Evolutionary conservation across 1,140 invertebrate genomes (phyloP).

Genomic region (Panagrolaimus sp.): DNA sequence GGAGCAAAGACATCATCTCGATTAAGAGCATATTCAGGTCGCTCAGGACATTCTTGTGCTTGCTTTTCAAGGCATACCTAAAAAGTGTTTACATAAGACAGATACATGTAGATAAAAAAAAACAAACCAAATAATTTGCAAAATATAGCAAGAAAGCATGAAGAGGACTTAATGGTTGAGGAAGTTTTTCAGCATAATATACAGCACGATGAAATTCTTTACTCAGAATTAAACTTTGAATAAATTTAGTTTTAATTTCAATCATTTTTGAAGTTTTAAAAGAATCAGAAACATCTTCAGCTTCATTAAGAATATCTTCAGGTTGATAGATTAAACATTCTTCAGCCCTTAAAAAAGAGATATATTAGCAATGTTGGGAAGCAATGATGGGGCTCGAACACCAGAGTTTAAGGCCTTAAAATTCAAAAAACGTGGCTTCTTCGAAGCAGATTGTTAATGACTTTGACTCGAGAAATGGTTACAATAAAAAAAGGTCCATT

Average conservation of each 20-base stretch:
- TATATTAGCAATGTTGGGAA: too few relatives aligned
- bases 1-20: neutral
- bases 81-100: neutral
- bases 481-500: neutral
- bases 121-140: neutral
- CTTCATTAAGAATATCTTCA: neutral
- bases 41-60: neutral
- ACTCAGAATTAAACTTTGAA: neutral
- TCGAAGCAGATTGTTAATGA: too few relatives aligned
- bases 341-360: neutral
- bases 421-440: too few relatives aligned
- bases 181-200: neutral
- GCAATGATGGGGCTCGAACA: too few relatives aligned
- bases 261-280: neutral
- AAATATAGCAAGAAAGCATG: neutral
- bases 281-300: neutral
- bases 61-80: neutral
- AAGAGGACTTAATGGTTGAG: neutral
- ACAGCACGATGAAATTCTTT: neutral
- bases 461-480: too few relatives aligned
- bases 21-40: neutral
- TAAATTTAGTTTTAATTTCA: neutral
- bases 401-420: too few relatives aligned
- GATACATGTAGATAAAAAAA: neutral
- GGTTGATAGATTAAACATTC: slow-evolving; percentile 1